phyloP scores from a whole-genome alignment of 2,113 vertebrate genomes.

The Rhipidura dahli region DNA sequence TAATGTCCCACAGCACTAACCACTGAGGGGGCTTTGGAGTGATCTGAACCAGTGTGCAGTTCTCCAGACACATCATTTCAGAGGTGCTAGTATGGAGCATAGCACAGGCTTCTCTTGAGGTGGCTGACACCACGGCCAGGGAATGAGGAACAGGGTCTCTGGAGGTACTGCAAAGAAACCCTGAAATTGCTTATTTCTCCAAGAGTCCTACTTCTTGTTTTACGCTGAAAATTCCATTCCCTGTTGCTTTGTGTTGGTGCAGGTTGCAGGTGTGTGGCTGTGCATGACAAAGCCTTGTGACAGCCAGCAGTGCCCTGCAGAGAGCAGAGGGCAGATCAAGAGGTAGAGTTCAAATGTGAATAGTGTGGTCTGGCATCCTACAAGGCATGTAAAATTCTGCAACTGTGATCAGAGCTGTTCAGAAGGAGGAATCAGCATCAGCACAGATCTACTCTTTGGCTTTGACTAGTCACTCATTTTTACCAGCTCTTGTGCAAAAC shows the following conservation, averaged over 20 bases:
- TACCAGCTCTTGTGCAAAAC: neutral
- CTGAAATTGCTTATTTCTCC: neutral
- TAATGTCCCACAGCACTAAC: slow-evolving; percentile 59
- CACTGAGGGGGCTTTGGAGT: neutral
- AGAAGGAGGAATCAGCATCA: neutral
- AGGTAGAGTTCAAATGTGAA: neutral
- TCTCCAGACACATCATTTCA: slow-evolving; percentile 7
- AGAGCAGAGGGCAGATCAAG: neutral
- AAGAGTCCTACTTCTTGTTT: neutral
- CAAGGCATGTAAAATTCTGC: neutral
- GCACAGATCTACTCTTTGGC: neutral
- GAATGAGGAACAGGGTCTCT: neutral
- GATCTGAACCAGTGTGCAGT: neutral
- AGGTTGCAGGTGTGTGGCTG: neutral
- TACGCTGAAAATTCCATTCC: neutral
- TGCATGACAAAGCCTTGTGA: neutral
- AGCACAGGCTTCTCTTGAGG: neutral
- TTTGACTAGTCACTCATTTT: neutral
- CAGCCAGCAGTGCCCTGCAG: neutral
- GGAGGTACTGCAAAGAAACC: neutral
- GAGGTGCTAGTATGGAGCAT: neutral
- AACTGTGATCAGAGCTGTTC: neutral
- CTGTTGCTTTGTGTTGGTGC: neutral
- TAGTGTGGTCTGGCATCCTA: neutral
- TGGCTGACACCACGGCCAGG: neutral